Evolutionary conservation across 35 echinoderm and acorn worm species (phyloP).

Genomic region (Diadema setosum): DNA sequence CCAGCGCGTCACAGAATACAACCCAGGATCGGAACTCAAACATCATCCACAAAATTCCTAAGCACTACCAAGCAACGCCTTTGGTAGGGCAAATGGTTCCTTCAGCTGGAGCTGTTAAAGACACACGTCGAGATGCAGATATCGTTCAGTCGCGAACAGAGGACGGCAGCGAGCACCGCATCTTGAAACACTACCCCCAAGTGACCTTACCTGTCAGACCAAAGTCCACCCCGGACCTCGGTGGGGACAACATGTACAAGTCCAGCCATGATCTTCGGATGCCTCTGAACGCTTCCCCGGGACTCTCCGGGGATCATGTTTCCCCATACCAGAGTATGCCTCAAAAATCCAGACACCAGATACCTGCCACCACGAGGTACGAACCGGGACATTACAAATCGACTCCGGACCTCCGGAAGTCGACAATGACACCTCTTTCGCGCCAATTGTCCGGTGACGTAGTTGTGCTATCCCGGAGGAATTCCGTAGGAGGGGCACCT

Average conservation of each 20-base stretch:
- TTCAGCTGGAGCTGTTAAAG: too few relatives aligned
- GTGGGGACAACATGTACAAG: background rate
- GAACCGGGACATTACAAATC: background rate
- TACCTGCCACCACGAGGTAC: background rate
- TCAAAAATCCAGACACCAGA: background rate
- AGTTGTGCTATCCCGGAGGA: background rate
- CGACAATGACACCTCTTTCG: background rate
- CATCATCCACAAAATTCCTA: too few relatives aligned
- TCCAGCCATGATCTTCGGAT: background rate
- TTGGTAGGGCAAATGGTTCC: background rate
- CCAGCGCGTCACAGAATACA: too few relatives aligned
- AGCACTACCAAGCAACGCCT: background rate
- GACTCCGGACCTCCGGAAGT: background rate
- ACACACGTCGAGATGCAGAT: too few relatives aligned
- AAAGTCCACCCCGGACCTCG: background rate
- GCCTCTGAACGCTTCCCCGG: background rate
- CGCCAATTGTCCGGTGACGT: background rate
- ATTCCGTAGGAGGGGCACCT: background rate
- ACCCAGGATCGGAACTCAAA: too few relatives aligned
- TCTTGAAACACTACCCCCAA: background rate
- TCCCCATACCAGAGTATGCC: too few relatives aligned
- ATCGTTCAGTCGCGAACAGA: too few relatives aligned
- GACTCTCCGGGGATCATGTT: background rate
- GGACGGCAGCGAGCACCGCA: background rate
- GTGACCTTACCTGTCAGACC: background rate